Conservation (phyloP, 2,888 invertebrate genomes). For the Synanthedon vespiformis region DNA sequence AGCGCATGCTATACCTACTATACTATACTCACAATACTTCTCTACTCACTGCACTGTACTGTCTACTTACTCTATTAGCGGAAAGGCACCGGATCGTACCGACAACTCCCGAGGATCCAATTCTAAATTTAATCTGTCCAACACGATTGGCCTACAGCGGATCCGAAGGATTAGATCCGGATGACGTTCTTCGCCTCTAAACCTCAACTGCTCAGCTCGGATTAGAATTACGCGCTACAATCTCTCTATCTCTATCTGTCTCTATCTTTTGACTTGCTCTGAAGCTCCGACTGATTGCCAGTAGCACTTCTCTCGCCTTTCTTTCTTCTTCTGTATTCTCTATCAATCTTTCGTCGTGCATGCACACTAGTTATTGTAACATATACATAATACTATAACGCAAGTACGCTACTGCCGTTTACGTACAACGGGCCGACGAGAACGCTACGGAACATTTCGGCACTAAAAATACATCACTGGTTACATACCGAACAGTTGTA, state of each 20-base stretch:
- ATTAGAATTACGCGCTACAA: slow-evolving; percentile 60
- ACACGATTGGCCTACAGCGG: slow-evolving; percentile 29
- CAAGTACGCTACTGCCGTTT: slow-evolving; percentile 58
- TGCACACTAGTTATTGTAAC: slow-evolving; percentile 71
- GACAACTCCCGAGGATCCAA: slow-evolving; percentile 51
- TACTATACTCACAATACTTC: slow-evolving; percentile 20
- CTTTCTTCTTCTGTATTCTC: slow-evolving; percentile 65
- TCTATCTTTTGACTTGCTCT: slow-evolving; percentile 63
- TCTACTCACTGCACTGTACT: slow-evolving; percentile 64
- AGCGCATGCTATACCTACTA: slow-evolving; percentile 63
- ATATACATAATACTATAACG: slow-evolving; percentile 60
- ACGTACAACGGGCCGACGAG: slow-evolving; percentile 43
- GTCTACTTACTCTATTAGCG: slow-evolving; percentile 63
- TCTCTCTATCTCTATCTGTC: slow-evolving; percentile 51
- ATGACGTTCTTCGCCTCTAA: slow-evolving; percentile 50
- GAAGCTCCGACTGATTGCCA: slow-evolving; percentile 62
- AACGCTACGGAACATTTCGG: slow-evolving; percentile 50
- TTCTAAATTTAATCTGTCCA: slow-evolving; percentile 27
- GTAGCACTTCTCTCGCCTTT: slow-evolving; percentile 61
- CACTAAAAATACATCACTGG: slow-evolving; percentile 37
- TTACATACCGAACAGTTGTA: slow-evolving; percentile 36
- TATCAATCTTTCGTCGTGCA: slow-evolving; percentile 67
- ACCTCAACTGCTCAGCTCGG: slow-evolving; percentile 58
- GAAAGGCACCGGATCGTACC: slow-evolving; percentile 55
- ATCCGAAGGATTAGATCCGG: slow-evolving; percentile 53